Percentiles rank a stretch among this genome's conserved stretches.
Evolutionary conservation across 1,140 invertebrate species (phyloP).

Genomic region (Sinella curviseta): DNA sequence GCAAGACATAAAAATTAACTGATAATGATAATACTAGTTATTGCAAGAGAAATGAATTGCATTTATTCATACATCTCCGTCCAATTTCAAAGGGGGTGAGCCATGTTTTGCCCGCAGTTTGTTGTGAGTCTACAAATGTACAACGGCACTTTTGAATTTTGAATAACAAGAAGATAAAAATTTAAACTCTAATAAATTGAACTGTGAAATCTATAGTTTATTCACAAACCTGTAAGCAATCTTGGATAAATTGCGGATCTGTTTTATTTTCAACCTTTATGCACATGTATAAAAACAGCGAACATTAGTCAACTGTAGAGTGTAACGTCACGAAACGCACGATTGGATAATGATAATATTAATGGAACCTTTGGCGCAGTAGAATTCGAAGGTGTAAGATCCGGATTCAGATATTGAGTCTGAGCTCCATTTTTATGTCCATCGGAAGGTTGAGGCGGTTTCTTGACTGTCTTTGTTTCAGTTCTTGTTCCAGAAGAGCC

Average conservation of each 20-base stretch:
- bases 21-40: background rate
- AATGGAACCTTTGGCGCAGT: conserved; percentile 3
- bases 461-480: conserved; percentile 28
- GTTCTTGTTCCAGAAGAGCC: conserved; percentile 29
- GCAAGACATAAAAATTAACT: no score
- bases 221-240: conserved; percentile 42
- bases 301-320: background rate
- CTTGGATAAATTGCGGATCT: conserved; percentile 34
- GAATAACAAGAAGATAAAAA: background rate
- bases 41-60: background rate
- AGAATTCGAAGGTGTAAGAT: background rate
- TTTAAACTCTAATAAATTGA: background rate
- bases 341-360: background rate
- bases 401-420: background rate
- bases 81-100: conserved; percentile 67
- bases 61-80: conserved; percentile 63
- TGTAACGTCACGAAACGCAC: background rate
- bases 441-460: background rate
- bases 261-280: conserved; percentile 31
- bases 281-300: background rate
- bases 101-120: conserved; percentile 70
- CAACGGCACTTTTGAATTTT: conserved; percentile 5
- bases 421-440: background rate
- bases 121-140: conserved; percentile 64
- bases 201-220: no score